Evolutionary conservation across 2,113 vertebrate species (phyloP).

Genomic region (Ascaphus truei): DNA sequence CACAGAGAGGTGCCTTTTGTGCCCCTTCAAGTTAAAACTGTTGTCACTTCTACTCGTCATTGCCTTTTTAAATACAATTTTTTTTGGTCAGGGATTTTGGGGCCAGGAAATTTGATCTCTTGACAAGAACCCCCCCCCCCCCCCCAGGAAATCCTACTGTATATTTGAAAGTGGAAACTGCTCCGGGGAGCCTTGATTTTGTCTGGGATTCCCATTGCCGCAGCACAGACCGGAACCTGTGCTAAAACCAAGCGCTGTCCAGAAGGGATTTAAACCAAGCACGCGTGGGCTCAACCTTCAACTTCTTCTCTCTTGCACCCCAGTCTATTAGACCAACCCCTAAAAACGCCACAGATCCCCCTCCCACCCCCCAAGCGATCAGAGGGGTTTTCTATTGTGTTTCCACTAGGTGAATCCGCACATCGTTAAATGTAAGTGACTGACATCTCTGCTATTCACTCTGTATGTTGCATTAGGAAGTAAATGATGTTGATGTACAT

Average conservation of each 20-base stretch:
- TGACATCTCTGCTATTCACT: not conserved
- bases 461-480: not conserved
- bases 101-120: too few relatives aligned
- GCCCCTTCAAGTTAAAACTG: too few relatives aligned
- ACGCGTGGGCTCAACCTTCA: not conserved
- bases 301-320: too few relatives aligned
- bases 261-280: conserved; percentile 3
- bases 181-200: conserved; percentile 23
- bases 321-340: not conserved
- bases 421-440: conserved; percentile 3
- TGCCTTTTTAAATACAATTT: too few relatives aligned
- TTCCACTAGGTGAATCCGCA: conserved; percentile 1
- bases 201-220: conserved; percentile 25
- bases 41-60: too few relatives aligned
- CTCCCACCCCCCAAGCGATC: not conserved
- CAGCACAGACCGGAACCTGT: conserved; percentile 17
- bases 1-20: too few relatives aligned
- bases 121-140: too few relatives aligned
- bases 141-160: too few relatives aligned
- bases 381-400: not conserved
- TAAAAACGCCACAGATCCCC: not conserved
- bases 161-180: too few relatives aligned
- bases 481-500: conserved; percentile 7
- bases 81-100: too few relatives aligned
- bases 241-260: not conserved